Base-by-base conservation (phyloP, 1,140 invertebrate species). In the Heliconius hewitsoni region DNA sequence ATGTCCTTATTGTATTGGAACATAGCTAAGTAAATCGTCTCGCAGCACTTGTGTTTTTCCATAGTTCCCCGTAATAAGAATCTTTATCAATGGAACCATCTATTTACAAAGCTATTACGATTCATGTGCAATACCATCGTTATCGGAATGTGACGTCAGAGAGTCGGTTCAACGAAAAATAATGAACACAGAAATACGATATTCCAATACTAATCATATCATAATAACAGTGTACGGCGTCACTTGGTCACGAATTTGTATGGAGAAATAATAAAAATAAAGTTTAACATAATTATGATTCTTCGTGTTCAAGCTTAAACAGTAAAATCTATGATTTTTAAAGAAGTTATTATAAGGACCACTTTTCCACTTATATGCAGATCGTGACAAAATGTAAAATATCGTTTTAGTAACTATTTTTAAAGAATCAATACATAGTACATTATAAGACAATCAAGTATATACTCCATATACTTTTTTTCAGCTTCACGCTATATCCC, bases 41-140 rank as follows among this genome's bases (percentile, higher is more conserved):
- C 6, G 60, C 11, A 16, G 9, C 60, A 1, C 9, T 66, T 30
- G 60, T 66, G 60, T 66, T 66, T 66, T 66, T 66, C 60, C 60
- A 66, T 66, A 66, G 27, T 66, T 66, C 27, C 27, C 60, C 60
- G 60, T 66, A 66, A 66, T 6, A 9, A 66, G 60, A 30, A 16
- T 30, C 60, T 13, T 66, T 66, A 66, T 66, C 60, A 27, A 11
- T 27, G 23, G 23, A 66, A 66, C 60, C n/a, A 66, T 66, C 60
- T 66, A 66, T 66, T 66, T 66, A 27, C 60, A 23, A 66, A 66
- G 60, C 60, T 66, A 66, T 66, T 66, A 66, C 23, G 60, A 66
- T 66, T 66, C 60, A 66, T 66, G 13, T 66, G 60, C 60, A 66
- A 66, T 27, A n/a, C 60, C 23, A 30, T 66, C 60, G 60, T 66